phyloP scores from a whole-genome alignment of 2,113 vertebrate genomes.

The Xenopus borealis region DNA sequence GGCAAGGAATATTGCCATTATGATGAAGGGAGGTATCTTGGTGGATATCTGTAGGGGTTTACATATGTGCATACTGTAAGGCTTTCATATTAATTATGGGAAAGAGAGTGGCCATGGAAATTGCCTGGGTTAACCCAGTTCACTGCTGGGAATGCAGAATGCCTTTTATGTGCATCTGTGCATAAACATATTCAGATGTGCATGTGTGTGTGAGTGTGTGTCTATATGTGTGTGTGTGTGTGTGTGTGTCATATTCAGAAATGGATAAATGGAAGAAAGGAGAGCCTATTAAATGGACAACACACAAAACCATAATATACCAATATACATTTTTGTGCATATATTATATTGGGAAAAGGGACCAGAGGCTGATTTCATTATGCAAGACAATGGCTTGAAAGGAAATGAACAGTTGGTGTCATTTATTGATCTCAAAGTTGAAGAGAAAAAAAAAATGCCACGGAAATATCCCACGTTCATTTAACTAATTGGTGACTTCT shows the following conservation, averaged over 20 bases:
- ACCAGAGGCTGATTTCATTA: neutral
- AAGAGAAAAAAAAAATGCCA: slow-evolving; percentile 1
- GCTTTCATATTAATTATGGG: slow-evolving; percentile 11
- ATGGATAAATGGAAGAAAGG: too few species aligned
- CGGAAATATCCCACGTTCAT: neutral
- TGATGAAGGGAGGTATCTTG: slow-evolving; percentile 48
- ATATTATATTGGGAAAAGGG: neutral
- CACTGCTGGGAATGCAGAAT: neutral
- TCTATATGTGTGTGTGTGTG: too few species aligned
- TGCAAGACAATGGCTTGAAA: neutral
- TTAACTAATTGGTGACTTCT: neutral
- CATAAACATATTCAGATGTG: too few species aligned
- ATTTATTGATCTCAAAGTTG: slow-evolving; percentile 16
- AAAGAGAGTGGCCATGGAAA: neutral
- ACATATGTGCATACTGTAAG: neutral
- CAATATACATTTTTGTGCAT: too few species aligned
- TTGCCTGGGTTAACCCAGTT: too few species aligned
- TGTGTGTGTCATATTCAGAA: too few species aligned
- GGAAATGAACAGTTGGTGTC: slow-evolving; percentile 5
- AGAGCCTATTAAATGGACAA: too few species aligned
- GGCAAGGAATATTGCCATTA: slow-evolving; percentile 66
- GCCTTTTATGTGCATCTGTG: neutral
- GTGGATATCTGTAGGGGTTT: neutral
- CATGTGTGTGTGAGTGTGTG: too few species aligned
- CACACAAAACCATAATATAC: too few species aligned